Conservation (phyloP, 1,140 invertebrate species). For the Antheraea pernyi region DNA sequence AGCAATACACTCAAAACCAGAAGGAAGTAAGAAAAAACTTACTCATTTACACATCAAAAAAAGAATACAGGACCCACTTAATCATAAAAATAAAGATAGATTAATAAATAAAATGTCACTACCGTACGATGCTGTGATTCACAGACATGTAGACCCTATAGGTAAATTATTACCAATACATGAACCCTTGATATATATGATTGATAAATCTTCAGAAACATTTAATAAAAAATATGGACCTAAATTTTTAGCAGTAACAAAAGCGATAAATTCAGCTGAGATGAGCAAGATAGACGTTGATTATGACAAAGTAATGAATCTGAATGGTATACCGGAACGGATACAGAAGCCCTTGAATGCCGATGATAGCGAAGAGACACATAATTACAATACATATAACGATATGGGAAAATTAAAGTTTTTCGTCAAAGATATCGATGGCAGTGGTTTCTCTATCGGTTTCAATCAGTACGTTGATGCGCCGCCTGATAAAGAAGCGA, state of each 20-base stretch:
- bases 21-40: conserved; percentile 25
- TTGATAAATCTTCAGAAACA: conserved; percentile 33
- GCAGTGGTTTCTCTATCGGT: conserved; percentile 61
- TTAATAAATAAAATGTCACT: conserved; percentile 24
- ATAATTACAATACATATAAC: conserved; percentile 23
- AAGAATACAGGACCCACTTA: conserved; percentile 56
- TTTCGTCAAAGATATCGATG: conserved; percentile 59
- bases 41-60: conserved; percentile 47
- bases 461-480: conserved; percentile 61
- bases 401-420: conserved; percentile 50
- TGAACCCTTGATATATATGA: conserved; percentile 30
- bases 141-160: conserved; percentile 52
- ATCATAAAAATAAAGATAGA: conserved; percentile 21
- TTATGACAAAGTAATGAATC: conserved; percentile 42
- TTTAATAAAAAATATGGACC: conserved; percentile 45
- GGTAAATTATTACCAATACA: conserved; percentile 34
- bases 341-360: conserved; percentile 54
- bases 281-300: conserved; percentile 43
- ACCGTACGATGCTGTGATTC: conserved; percentile 27
- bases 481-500: conserved; percentile 54
- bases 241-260: conserved; percentile 40
- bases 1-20: conserved; percentile 48
- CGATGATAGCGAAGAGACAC: conserved; percentile 26
- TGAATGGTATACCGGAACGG: conserved; percentile 51
- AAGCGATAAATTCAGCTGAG: conserved; percentile 60